Evolutionary conservation across 2,113 vertebrate species (phyloP), one percentile per base, ranked within the genome.

Genomic region (Vulpes lagopus): DNA sequence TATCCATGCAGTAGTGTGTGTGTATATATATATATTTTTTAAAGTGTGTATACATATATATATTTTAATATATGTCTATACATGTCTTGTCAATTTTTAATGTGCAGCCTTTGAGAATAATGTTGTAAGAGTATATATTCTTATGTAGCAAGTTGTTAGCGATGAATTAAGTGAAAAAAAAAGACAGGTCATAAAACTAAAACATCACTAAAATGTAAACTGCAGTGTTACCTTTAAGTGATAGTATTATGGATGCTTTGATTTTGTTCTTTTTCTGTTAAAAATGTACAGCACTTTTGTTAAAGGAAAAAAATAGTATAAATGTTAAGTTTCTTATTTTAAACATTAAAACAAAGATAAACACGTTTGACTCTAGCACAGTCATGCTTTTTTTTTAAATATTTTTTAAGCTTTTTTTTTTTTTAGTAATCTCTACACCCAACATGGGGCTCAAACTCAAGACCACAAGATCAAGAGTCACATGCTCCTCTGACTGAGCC

Each of bases 251-350:
- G 65, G 71, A 84, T 89, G 22, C 16, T 71, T 95, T 84, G 35
- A 32, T 53, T 94, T 74, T 86, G 60, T 90, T 82, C 20, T 30
- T 94, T 60, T 87, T 81, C 62, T 89, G 59, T 84, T 88, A 60
- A 90, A 95, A 83, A 79, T 83, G 8, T 49, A 14, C 32, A 85
- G 3, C 30, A 35, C 10, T 92, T 94, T 67, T 92, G 59, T 64
- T 59, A 86, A 84, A 85, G 51, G 57, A 95, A 83, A 85, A 83
- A 83, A 83, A 17, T 11, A 23, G 11, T 69, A 59, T 22, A 53
- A 81, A 53, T 81, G 59, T 85, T 93, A 64, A 3, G 86, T 94
- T 96, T 74, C 12, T 5, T 89, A 85, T 89, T 76, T 89, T 85
- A 74, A 92, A 82, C 60, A 86, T 78, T 78, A 86, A 86, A 86